phyloP scores from a whole-genome alignment of 2,797 vertebrate genomes.

The Melanitta fusca region DNA sequence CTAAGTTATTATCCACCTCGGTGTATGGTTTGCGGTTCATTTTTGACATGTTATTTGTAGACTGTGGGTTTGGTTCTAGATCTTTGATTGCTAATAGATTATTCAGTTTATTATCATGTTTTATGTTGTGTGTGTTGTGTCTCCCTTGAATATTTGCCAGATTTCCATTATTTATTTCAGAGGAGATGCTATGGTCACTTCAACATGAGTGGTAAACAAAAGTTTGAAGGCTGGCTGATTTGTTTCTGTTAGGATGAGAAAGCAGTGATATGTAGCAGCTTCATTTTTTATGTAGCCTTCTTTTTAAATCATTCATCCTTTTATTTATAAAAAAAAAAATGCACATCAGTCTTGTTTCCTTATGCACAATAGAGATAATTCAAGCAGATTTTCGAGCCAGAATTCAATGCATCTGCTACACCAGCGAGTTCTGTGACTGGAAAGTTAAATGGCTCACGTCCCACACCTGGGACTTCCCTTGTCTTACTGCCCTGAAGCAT shows the following conservation, averaged over 20 bases:
- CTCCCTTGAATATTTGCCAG: neutral
- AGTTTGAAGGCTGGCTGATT: constrained; percentile 43
- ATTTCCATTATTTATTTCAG: neutral
- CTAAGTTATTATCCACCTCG: neutral
- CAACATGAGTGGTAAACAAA: neutral
- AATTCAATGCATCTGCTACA: neutral
- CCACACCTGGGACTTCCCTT: neutral
- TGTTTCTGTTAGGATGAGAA: constrained; percentile 9
- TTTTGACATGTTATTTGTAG: neutral
- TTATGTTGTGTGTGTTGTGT: neutral
- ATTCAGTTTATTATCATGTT: neutral
- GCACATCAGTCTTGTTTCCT: neutral
- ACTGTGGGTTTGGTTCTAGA: neutral
- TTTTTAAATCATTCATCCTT: neutral
- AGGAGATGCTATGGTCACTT: neutral
- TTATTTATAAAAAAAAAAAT: neutral
- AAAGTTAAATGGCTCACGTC: neutral
- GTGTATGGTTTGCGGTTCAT: neutral
- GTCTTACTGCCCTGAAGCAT: neutral
- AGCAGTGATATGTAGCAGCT: neutral
- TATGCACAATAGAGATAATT: neutral
- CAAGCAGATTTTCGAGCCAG: constrained; percentile 6
- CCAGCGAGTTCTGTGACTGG: accelerated
- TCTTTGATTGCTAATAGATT: neutral
- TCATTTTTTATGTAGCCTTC: neutral